A percentile compares a stretch with the other conserved stretches of the same genome.
Conservation (phyloP, 2,888 invertebrate species). For the Plebejus argus region DNA sequence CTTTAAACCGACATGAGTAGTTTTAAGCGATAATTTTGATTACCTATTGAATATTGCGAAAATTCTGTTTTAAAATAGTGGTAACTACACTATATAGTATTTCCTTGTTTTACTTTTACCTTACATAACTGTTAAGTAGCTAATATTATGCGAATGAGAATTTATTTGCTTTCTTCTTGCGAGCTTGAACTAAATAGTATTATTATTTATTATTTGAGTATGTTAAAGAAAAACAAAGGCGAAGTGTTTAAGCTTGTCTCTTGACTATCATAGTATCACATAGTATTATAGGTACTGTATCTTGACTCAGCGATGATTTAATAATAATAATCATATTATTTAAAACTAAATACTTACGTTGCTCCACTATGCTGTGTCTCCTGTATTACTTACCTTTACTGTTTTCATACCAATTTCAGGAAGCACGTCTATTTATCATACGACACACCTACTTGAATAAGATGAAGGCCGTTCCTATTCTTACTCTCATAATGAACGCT, state of each 20-base stretch:
- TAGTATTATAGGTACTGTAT: neutral
- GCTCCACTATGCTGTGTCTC: neutral
- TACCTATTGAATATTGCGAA: neutral
- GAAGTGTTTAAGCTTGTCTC: too few species aligned
- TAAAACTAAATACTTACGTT: constrained; percentile 5
- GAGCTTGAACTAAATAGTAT: neutral
- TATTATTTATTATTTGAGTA: neutral
- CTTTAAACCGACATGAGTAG: neutral
- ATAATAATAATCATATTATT: neutral
- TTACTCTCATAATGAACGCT: neutral
- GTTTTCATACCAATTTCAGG: neutral
- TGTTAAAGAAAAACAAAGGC: too few species aligned
- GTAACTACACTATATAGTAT: neutral
- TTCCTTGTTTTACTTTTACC: neutral
- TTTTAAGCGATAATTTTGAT: neutral
- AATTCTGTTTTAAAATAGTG: neutral
- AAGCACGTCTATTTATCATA: neutral
- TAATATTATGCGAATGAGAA: neutral
- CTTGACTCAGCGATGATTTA: neutral
- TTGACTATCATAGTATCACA: neutral
- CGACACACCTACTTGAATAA: neutral
- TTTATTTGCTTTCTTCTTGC: neutral
- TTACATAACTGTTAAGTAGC: neutral
- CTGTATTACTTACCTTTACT: neutral
- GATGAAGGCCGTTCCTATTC: neutral